A percentile compares a stretch with the other conserved stretches of the same genome.
Evolutionary conservation across 2,888 invertebrate species (phyloP).

Genomic region (Serrognathus titanus): DNA sequence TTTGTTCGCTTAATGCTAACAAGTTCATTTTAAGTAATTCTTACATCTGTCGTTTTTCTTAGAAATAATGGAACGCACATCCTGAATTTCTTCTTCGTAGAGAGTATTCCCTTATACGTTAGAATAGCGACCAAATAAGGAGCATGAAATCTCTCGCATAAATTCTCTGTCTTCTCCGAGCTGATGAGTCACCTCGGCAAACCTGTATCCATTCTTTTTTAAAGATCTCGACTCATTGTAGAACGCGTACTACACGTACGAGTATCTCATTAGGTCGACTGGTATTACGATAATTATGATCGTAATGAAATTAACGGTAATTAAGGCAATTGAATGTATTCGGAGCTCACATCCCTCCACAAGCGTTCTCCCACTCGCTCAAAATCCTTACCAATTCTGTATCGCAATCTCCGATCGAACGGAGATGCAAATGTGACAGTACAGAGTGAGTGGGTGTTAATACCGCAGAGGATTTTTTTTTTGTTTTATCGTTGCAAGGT

Average conservation of each 20-base stretch:
- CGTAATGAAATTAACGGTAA: background rate
- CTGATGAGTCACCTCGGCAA: background rate
- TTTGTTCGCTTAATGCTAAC: too few species aligned
- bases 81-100: too few species aligned
- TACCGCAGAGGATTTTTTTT: background rate
- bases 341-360: background rate
- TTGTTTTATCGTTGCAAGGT: too few species aligned
- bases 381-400: slow-evolving; percentile 2
- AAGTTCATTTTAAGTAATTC: too few species aligned
- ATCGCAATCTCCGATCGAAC: background rate
- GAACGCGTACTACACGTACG: too few species aligned
- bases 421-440: slow-evolving; percentile 2
- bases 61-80: too few species aligned
- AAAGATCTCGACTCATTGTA: too few species aligned
- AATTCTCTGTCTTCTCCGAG: background rate
- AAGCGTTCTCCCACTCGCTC: background rate
- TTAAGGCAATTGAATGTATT: background rate
- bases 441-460: background rate
- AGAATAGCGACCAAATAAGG: background rate
- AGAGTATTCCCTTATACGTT: too few species aligned
- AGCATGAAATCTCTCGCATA: background rate
- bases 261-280: background rate
- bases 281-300: background rate
- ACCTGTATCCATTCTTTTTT: background rate
- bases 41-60: too few species aligned